phyloP scores from a whole-genome alignment of 2,113 vertebrate genomes.

The Mystacornis crossleyi region DNA sequence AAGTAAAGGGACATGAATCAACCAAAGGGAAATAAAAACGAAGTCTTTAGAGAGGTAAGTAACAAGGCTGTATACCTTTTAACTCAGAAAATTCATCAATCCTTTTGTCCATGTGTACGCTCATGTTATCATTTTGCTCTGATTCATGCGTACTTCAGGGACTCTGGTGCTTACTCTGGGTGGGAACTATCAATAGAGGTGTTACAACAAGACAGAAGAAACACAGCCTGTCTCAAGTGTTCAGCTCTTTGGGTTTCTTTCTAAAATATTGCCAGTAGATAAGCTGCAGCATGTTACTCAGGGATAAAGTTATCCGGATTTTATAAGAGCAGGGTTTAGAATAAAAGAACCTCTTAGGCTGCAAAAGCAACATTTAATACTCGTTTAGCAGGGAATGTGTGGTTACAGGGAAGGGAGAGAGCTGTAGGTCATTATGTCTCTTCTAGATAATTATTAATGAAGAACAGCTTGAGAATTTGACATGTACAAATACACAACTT shows the following conservation, averaged over 20 bases:
- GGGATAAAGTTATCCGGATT: neutral
- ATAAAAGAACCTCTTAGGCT: neutral
- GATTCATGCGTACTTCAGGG: neutral
- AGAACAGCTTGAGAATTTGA: neutral
- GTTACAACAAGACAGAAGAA: neutral
- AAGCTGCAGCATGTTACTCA: neutral
- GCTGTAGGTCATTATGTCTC: neutral
- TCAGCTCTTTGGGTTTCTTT: neutral
- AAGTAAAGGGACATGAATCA: neutral
- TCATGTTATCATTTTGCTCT: neutral
- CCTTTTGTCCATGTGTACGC: neutral
- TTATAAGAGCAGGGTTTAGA: neutral
- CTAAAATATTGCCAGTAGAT: neutral
- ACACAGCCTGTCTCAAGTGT: neutral
- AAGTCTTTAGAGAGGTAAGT: neutral
- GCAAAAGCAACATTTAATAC: neutral
- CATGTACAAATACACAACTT: rapidly evolving
- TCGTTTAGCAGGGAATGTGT: neutral
- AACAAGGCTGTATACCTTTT: neutral
- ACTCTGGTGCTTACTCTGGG: neutral
- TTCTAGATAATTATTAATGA: neutral
- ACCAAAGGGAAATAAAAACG: neutral
- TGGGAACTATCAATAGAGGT: neutral
- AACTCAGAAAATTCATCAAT: neutral
- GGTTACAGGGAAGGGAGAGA: neutral